Percentiles rank a stretch among this genome's conserved stretches.
Conservation (phyloP, 1,140 invertebrate species). For the Drosophila tropicalis region DNA sequence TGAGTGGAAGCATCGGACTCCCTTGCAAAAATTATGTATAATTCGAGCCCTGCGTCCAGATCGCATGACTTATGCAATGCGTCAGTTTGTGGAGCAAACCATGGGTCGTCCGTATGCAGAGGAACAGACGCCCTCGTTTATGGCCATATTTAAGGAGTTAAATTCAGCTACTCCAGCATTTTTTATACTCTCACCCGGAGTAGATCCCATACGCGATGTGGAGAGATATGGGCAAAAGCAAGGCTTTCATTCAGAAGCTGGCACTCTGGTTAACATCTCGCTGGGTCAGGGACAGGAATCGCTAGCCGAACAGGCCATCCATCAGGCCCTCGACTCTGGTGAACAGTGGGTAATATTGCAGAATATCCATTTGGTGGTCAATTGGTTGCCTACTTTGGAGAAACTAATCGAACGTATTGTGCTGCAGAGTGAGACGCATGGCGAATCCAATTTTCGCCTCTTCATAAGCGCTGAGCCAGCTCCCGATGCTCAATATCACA, state of each 20-base stretch:
- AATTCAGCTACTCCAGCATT: slow-evolving; percentile 94
- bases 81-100: slow-evolving; percentile 92
- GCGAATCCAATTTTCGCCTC: slow-evolving; percentile 86
- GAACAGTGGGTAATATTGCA: slow-evolving; percentile 97
- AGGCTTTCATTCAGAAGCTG: slow-evolving; percentile 90
- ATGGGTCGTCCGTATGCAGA: slow-evolving; percentile 93
- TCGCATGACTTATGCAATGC: slow-evolving; percentile 83
- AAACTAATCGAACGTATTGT: slow-evolving; percentile 91
- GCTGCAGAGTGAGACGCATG: slow-evolving; percentile 80
- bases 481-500: slow-evolving; percentile 85
- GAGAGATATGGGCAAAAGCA: slow-evolving; percentile 90
- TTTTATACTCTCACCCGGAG: slow-evolving; percentile 97
- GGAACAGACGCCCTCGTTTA: slow-evolving; percentile 90
- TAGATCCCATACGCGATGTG: slow-evolving; percentile 96
- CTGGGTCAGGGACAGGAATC: slow-evolving; percentile 97
- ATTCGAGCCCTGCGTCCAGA: slow-evolving; percentile 95
- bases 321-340: slow-evolving; percentile 89
- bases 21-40: slow-evolving; percentile 95
- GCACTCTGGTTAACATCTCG: slow-evolving; percentile 96
- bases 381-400: slow-evolving; percentile 94
- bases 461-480: slow-evolving; percentile 87
- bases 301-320: slow-evolving; percentile 94
- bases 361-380: slow-evolving; percentile 96
- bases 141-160: slow-evolving; percentile 94
- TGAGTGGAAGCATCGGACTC: slow-evolving; percentile 97